Conservation (phyloP, 1,140 invertebrate species). For the Trachelipus rathkii region DNA sequence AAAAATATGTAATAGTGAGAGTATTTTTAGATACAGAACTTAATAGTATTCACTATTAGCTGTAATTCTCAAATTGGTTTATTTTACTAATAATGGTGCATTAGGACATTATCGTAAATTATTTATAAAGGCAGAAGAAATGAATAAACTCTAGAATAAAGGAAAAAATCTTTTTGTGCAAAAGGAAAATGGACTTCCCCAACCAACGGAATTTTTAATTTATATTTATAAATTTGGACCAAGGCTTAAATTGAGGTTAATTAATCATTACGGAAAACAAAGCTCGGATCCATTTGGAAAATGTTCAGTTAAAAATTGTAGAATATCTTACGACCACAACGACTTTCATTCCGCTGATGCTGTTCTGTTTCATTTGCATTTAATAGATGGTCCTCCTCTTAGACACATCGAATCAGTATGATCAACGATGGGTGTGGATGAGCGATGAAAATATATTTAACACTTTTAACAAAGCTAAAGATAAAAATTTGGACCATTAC, state of each 20-base stretch:
- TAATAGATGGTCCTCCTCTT: neutral
- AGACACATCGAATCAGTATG: neutral
- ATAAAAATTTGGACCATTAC: constrained; percentile 21
- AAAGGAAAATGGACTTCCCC: neutral
- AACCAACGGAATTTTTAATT: neutral
- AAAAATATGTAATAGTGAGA: no score
- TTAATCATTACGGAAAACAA: constrained; percentile 36
- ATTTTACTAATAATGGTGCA: no score
- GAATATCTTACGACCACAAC: constrained; percentile 51
- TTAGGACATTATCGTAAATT: no score
- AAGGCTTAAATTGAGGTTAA: constrained; percentile 19
- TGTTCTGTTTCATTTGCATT: constrained; percentile 21
- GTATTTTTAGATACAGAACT: no score
- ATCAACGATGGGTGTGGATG: constrained; percentile 46
- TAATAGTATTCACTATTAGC: no score
- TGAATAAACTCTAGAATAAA: neutral
- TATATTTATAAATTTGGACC: neutral
- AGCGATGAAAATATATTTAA: constrained; percentile 45
- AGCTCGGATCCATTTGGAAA: constrained; percentile 52
- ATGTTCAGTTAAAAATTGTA: constrained; percentile 58
- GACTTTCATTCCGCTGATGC: constrained; percentile 16
- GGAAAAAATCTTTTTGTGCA: neutral
- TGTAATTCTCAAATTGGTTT: no score
- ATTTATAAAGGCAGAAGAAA: no score
- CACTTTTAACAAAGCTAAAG: neutral